phyloP scores from a whole-genome alignment of 2,888 invertebrate species.

The Octonoba sinensis region DNA sequence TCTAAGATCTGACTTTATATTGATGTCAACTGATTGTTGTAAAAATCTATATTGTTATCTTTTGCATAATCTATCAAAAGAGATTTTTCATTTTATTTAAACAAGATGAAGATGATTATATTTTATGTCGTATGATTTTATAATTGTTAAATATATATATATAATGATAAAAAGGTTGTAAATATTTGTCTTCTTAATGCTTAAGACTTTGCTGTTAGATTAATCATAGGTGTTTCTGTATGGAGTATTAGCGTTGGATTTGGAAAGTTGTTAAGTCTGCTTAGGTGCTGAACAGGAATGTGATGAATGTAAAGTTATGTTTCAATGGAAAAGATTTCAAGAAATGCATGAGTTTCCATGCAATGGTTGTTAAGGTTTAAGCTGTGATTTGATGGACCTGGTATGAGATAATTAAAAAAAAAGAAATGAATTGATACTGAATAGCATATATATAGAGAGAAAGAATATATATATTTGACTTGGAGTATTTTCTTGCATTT shows the following conservation, averaged over 20 bases:
- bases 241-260: neutral
- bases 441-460: constrained; percentile 40
- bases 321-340: constrained; percentile 5
- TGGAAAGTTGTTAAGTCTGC: neutral
- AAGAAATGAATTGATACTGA: constrained; percentile 30
- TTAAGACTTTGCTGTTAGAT: constrained; percentile 19
- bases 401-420: constrained; percentile 33
- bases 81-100: no score
- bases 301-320: neutral
- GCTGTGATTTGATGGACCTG: constrained; percentile 38
- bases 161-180: neutral
- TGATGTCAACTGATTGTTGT: no score
- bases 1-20: no score
- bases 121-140: constrained; percentile 7
- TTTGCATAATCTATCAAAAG: no score
- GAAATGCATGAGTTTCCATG: constrained; percentile 7
- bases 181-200: constrained; percentile 3
- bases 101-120: neutral
- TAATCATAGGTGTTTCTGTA: neutral
- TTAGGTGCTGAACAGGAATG: constrained; percentile 1
- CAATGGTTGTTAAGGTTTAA: constrained; percentile 14
- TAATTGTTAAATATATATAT: constrained; percentile 14
- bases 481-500: constrained; percentile 41
- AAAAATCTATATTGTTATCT: no score
- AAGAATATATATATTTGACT: constrained; percentile 39